phyloP scores from a whole-genome alignment of 2,113 vertebrate species.

The Proterorhinus semilunaris region DNA sequence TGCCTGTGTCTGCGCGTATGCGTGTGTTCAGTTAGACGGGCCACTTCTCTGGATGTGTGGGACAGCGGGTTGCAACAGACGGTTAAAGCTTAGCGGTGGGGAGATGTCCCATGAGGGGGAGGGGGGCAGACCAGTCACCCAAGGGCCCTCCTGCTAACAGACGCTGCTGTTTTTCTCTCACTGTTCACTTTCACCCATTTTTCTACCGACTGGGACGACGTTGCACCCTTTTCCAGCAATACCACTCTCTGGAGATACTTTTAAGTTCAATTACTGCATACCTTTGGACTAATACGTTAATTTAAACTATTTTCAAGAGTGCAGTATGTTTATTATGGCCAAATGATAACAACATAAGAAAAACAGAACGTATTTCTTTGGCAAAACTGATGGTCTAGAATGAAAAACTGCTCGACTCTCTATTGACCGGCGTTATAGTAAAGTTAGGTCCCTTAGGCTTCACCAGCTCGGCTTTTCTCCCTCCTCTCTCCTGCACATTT shows the following conservation, averaged over 20 bases:
- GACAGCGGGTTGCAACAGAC: conserved; percentile 66
- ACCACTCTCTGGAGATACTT: background rate
- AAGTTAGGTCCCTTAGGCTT: conserved; percentile 5
- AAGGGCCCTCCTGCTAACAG: conserved; percentile 76
- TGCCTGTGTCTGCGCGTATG: conserved; percentile 17
- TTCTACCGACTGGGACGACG: background rate
- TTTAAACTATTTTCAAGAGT: background rate
- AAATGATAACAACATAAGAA: too few species aligned
- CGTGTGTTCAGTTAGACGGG: conserved; percentile 9
- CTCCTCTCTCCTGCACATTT: conserved; percentile 20
- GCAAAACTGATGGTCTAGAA: conserved; percentile 1
- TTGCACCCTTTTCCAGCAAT: background rate
- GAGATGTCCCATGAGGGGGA: conserved; percentile 39
- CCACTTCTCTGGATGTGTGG: conserved; percentile 24
- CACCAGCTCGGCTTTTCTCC: background rate
- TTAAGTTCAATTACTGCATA: too few species aligned
- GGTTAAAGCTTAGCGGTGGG: conserved; percentile 68
- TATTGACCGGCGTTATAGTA: conserved; percentile 3
- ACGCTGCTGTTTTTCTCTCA: conserved; percentile 14
- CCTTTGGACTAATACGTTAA: background rate
- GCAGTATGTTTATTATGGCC: background rate
- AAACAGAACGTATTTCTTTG: background rate
- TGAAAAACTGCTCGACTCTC: background rate
- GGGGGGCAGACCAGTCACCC: conserved; percentile 78
- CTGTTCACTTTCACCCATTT: conserved; percentile 19